Conservation (phyloP, 2,113 vertebrate species). For the Rhynchopsitta pachyrhyncha region DNA sequence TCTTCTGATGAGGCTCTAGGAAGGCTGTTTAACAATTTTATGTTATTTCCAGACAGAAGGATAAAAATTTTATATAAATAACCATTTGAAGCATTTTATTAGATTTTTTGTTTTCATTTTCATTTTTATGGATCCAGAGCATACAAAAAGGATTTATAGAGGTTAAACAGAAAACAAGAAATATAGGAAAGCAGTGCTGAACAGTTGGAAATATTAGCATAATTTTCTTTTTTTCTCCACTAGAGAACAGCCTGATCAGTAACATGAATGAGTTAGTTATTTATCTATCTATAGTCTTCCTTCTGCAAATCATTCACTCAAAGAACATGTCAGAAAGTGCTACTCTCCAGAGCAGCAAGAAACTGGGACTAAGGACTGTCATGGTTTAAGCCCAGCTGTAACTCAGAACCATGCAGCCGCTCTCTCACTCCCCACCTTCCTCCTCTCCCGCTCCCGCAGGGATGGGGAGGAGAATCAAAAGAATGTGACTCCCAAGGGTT, state of each 20-base stretch:
- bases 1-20: not conserved
- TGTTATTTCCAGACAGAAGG: not conserved
- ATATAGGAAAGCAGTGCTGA: not conserved
- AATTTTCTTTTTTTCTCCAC: not conserved
- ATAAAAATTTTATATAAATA: not conserved
- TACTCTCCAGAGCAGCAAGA: not conserved
- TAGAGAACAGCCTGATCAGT: not conserved
- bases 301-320: not conserved
- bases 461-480: too few relatives aligned
- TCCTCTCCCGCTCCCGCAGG: too few relatives aligned
- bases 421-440: too few relatives aligned
- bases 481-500: too few relatives aligned
- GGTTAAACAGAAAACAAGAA: not conserved
- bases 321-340: fast-evolving
- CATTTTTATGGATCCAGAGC: not conserved
- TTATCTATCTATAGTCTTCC: not conserved
- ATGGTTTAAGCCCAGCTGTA: too few relatives aligned
- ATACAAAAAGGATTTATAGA: not conserved
- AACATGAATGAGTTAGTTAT: not conserved
- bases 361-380: not conserved
- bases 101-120: not conserved
- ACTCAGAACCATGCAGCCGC: too few relatives aligned
- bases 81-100: not conserved
- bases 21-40: not conserved
- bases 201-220: not conserved